These are phyloP conservation scores for Pachyramphus minor DNA, from an alignment of 2,113 vertebrate species.

Conservation along the genomic window DNA sequence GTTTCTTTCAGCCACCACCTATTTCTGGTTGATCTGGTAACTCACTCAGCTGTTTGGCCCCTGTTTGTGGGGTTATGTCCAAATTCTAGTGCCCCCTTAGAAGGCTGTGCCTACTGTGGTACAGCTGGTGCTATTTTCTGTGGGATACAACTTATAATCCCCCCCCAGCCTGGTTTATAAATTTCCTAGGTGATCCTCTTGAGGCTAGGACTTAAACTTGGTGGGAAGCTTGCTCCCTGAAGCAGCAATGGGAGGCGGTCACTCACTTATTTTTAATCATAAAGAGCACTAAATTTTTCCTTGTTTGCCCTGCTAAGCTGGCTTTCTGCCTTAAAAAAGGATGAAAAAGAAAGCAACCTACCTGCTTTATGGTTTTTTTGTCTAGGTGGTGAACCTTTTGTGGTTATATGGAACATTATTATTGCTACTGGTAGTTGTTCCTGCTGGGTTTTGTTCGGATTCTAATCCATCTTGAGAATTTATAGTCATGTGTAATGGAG, in stretches of 20 bases:
- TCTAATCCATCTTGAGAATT: neutral
- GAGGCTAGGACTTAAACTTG: neutral
- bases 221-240: neutral
- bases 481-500: neutral
- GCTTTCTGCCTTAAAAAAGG: neutral
- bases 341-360: neutral
- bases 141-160: accelerated
- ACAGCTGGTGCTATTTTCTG: neutral
- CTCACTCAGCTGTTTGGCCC: neutral
- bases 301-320: neutral
- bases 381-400: neutral
- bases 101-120: accelerated
- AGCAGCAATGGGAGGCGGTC: neutral
- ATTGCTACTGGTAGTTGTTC: neutral
- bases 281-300: no score
- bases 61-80: neutral
- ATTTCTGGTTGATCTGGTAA: conserved; percentile 7
- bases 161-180: neutral
- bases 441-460: neutral
- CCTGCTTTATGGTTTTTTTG: neutral
- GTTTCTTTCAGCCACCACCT: neutral
- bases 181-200: neutral
- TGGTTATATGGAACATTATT: neutral
- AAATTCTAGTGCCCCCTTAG: neutral
- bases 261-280: neutral